Evolutionary conservation across 2,888 invertebrate species (phyloP), one percentile per base, ranked within the genome.

Genomic region (Tetragonisca angustula): DNA sequence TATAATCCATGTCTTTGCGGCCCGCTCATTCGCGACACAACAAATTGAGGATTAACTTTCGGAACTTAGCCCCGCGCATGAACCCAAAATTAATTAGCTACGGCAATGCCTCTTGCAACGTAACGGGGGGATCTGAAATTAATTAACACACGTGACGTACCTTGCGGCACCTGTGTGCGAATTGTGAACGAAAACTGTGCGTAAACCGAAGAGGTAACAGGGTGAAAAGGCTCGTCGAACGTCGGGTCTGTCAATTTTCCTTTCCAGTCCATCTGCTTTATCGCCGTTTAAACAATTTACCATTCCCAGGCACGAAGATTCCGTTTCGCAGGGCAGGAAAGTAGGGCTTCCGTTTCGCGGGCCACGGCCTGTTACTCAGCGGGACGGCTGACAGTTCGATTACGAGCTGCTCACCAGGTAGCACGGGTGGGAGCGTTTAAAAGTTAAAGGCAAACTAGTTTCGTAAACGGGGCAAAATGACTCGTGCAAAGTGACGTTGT

Each of bases 371-470:
- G 72, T 81, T 62, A 32, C n/a, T 49, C 56, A 21, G 73, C 32
- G n/a, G 50, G 62, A 74, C 69, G 43, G 32, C 69, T 81, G 82
- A 74, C 81, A 82, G 81, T 81, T 81, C 82, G 81, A 82, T 82
- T 82, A 81, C 64, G 56, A 56, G 61, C 52, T 49, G 24, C 36
- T 74, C 67, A 59, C 19, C 64, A 21, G 27, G 24, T 32, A 32
- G 70, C 59, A 36, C 13, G 54, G 56, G 27, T 4, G 52, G 65
- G 43, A 61, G 61, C 70, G 65, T 67, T 75, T 74, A 70, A 81
- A 74, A 74, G 75, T 75, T 82, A 61, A 75, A 65, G 75, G 74
- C 71, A 72, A 83, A 76, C 76, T 65, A 64, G 65, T 83, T 70
- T 59, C 59, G 73, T 50, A 77, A 74, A 81, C 73, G 49, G 65